Evolutionary conservation across 2,797 vertebrate species (phyloP).

Genomic region (Chloroceryle amazona): DNA sequence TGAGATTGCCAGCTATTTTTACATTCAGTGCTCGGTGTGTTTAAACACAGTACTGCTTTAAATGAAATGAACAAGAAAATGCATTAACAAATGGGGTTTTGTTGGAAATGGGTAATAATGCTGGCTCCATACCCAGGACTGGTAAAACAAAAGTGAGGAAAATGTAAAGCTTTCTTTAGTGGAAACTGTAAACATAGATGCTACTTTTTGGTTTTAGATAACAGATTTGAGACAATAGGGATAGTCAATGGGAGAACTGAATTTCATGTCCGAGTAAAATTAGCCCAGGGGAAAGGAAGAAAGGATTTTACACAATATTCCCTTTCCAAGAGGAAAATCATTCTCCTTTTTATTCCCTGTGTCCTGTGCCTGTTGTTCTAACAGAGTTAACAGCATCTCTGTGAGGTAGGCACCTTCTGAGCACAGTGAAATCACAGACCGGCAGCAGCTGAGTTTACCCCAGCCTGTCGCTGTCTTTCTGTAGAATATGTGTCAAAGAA

Average conservation of each 20-base stretch:
- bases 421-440: background rate
- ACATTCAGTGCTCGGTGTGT: constrained; percentile 16
- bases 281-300: background rate
- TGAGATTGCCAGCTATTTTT: constrained; percentile 67
- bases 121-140: constrained; percentile 16
- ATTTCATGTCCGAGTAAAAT: background rate
- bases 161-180: background rate
- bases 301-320: background rate
- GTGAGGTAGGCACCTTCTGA: background rate
- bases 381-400: background rate
- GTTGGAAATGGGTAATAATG: background rate
- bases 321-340: background rate
- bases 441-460: background rate
- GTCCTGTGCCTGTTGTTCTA: background rate
- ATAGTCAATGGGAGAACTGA: background rate
- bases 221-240: background rate
- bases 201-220: background rate
- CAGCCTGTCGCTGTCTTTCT: background rate
- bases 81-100: constrained; percentile 52
- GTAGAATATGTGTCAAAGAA: background rate
- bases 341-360: background rate
- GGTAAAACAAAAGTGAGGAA: constrained; percentile 11
- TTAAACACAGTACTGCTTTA: constrained; percentile 61
- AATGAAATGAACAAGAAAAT: constrained; percentile 66
- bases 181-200: background rate